phyloP scores from a whole-genome alignment of 37 sponge, comb jelly and placozoan species.

The Beroe forskalii region DNA sequence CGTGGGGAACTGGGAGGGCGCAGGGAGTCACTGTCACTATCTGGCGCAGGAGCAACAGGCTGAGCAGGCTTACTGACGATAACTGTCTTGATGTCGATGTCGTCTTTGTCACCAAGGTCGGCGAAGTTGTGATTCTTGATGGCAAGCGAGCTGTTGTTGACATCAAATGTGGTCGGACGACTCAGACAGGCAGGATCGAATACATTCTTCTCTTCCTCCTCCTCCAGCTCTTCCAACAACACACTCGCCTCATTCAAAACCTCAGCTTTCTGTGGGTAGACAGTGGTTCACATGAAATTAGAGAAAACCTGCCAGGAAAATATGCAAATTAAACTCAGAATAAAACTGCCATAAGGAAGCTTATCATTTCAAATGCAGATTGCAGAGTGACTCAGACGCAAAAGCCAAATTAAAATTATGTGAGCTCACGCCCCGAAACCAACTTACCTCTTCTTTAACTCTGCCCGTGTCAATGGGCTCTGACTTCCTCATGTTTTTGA shows the following conservation, averaged over 20 bases:
- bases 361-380: no score
- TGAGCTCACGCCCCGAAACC: no score
- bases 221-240: background rate
- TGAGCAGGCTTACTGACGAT: background rate
- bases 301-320: no score
- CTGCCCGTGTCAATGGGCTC: conserved; percentile 59
- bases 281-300: no score
- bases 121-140: conserved; percentile 81
- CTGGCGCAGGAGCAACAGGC: conserved; percentile 41
- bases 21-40: conserved; percentile 68
- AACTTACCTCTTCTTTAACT: conserved; percentile 16
- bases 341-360: no score
- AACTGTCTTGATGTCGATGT: conserved; percentile 68
- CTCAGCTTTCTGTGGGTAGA: conserved; percentile 13
- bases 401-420: no score
- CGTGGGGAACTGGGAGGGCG: conserved; percentile 69
- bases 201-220: background rate
- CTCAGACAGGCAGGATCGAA: conserved; percentile 55
- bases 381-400: no score
- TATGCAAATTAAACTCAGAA: no score
- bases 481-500: conserved; percentile 59
- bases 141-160: conserved; percentile 67
- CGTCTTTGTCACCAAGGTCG: conserved; percentile 79
- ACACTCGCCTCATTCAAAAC: conserved; percentile 22
- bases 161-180: conserved; percentile 67